Conservation (phyloP, 2,113 vertebrate species). For the Pseudopodoces humilis region DNA sequence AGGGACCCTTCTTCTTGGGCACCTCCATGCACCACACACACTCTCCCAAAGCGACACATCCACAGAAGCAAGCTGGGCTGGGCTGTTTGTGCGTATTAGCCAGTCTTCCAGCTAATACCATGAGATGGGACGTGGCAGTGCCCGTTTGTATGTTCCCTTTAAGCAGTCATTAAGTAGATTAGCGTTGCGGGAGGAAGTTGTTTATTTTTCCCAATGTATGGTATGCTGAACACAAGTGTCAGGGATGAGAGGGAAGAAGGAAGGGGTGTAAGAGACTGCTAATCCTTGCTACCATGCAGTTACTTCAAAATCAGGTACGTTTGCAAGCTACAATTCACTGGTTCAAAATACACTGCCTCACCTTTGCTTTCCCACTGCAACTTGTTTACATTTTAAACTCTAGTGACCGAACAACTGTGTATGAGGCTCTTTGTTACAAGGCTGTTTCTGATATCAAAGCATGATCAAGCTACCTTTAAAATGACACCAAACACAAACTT, state of each 20-base stretch:
- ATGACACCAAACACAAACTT: slow-evolving; percentile 60
- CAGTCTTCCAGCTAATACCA: slow-evolving; percentile 28
- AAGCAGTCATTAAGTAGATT: slow-evolving; percentile 81
- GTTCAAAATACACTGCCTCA: slow-evolving; percentile 67
- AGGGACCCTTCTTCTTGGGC: not conserved
- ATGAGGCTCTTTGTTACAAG: slow-evolving; percentile 69
- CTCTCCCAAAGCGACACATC: not conserved
- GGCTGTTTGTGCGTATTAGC: slow-evolving; percentile 46
- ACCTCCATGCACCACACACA: not conserved
- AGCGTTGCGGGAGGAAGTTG: slow-evolving; percentile 14
- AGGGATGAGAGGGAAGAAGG: slow-evolving; percentile 68
- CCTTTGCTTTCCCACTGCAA: slow-evolving; percentile 78
- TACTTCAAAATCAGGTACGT: slow-evolving; percentile 65
- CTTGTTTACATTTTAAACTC: slow-evolving; percentile 59
- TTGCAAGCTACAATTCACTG: slow-evolving; percentile 63
- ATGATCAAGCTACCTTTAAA: slow-evolving; percentile 54
- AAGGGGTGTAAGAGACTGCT: slow-evolving; percentile 68
- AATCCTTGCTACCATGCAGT: slow-evolving; percentile 88
- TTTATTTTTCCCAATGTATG: slow-evolving; percentile 58
- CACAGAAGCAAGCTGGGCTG: slow-evolving; percentile 6
- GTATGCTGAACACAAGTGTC: slow-evolving; percentile 65
- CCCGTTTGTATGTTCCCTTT: slow-evolving; percentile 78
- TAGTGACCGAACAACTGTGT: slow-evolving; percentile 39
- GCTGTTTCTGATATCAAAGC: slow-evolving; percentile 75
- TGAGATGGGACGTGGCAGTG: not conserved